Evolutionary conservation across 2,797 vertebrate genomes (phyloP).

Genomic region (Tolypeutes matacus): DNA sequence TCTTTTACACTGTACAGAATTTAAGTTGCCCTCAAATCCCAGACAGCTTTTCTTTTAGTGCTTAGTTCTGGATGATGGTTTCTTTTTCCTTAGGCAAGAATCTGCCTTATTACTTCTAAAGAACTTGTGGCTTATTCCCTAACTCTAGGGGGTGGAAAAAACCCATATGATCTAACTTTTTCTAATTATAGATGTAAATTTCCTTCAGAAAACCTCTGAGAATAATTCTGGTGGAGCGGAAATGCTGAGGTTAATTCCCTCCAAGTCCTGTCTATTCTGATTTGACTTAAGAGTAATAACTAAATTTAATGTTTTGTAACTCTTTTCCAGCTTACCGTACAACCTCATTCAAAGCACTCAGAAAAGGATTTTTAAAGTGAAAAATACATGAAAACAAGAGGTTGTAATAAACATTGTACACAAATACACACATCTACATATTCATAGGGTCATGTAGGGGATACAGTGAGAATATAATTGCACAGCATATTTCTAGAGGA

Average conservation of each 20-base stretch:
- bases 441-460: fast-evolving
- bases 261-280: background rate
- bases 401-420: background rate
- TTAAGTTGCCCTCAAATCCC: background rate
- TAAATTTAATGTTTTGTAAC: background rate
- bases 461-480: background rate
- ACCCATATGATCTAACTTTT: background rate
- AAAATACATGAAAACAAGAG: background rate
- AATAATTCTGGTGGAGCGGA: background rate
- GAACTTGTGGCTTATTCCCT: conserved; percentile 22
- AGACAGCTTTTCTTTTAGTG: background rate
- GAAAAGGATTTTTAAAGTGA: background rate
- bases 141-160: background rate
- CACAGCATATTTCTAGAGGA: background rate
- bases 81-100: conserved; percentile 8
- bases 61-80: background rate
- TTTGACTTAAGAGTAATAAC: background rate
- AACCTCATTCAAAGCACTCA: background rate
- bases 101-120: background rate
- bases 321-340: background rate
- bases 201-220: background rate
- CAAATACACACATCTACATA: background rate
- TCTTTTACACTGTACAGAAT: background rate
- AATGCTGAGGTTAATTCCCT: conserved; percentile 1
- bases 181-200: background rate